Evolutionary conservation across 1,140 invertebrate species (phyloP).

Genomic region (Zaprionus inermis): DNA sequence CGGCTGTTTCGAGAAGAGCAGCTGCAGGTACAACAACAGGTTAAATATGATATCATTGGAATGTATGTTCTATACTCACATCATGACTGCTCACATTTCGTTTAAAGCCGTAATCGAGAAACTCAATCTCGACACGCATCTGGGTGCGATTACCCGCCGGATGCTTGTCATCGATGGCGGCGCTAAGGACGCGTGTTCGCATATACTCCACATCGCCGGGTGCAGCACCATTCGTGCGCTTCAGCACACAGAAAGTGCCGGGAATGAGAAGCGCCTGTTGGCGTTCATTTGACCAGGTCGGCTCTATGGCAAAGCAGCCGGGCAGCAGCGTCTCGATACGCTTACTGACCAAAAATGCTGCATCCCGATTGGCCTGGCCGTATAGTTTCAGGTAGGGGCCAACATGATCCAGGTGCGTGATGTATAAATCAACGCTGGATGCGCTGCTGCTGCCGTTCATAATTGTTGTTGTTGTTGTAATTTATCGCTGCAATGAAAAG

Average conservation of each 20-base stretch:
- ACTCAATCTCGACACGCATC: slow-evolving; percentile 86
- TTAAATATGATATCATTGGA: background rate
- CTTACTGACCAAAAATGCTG: slow-evolving; percentile 63
- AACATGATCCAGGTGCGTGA: slow-evolving; percentile 88
- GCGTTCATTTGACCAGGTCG: slow-evolving; percentile 68
- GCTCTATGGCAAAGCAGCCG: slow-evolving; percentile 69
- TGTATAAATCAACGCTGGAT: slow-evolving; percentile 64
- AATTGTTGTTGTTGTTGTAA: slow-evolving; percentile 52
- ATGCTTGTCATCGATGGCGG: slow-evolving; percentile 43
- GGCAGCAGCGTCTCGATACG: slow-evolving; percentile 68
- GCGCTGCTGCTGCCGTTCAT: slow-evolving; percentile 26
- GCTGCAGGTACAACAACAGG: slow-evolving; percentile 37
- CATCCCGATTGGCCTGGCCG: slow-evolving; percentile 85
- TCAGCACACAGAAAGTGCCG: slow-evolving; percentile 69
- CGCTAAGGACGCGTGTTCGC: slow-evolving; percentile 59
- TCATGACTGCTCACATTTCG: slow-evolving; percentile 66
- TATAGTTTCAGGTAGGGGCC: slow-evolving; percentile 88
- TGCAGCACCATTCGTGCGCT: slow-evolving; percentile 60
- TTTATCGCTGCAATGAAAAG: slow-evolving; percentile 51
- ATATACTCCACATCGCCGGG: slow-evolving; percentile 74
- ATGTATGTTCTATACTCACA: slow-evolving; percentile 54
- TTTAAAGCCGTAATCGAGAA: slow-evolving; percentile 89
- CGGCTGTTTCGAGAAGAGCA: slow-evolving; percentile 73
- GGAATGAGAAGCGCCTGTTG: slow-evolving; percentile 65
- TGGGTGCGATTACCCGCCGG: slow-evolving; percentile 52